Base-by-base conservation (phyloP, 2,113 vertebrate genomes). In the Abramis brama region DNA sequence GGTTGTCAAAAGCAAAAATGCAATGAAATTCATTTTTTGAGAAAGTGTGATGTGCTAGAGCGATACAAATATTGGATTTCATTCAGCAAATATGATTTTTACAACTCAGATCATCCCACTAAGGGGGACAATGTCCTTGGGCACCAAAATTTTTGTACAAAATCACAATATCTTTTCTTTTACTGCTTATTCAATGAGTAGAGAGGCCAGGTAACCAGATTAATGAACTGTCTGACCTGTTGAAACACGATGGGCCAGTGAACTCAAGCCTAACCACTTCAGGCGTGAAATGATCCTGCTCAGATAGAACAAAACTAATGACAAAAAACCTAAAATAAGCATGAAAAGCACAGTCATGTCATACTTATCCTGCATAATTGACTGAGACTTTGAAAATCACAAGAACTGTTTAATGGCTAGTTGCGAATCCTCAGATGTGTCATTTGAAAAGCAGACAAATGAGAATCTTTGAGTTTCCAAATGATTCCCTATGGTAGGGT, bases 241-340 rank as follows among this genome's bases (percentile, higher is more conserved):
- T 90, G 90, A 93, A 90, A 91, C 92, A 92, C 10, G 91, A 93
- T 90, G 85, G 76, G 82, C 87, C 85, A 77, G 88, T 92, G 89
- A 91, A 90, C 86, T 85, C 79, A 77, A 86, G 86, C 85, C 36
- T 12, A 68, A 66, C 57, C 74, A 82, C 78, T 55, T 62, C 52
- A 39, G 23, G 3, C 82, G 66, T 77, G 75, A 87, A 84, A 76
- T 76, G 45, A 33, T 75, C 25, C 52, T 81, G 75, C 57, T 85
- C 66, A 45, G 33, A 21, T 68, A 45, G 33, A 21, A 59, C 43
- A 33, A 75, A 47, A 79, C 84, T 33, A 33, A 88, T 87, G 71
- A n/a, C 66, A 66, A 73, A 21, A 87, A 73, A 36, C 4, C 21
- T 39, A 1, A 13, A 75, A 52, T 47, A 47, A 62, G 25, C 79